Evolutionary conservation across 2,113 vertebrate species (phyloP).

Genomic region (Barnardius zonarius): DNA sequence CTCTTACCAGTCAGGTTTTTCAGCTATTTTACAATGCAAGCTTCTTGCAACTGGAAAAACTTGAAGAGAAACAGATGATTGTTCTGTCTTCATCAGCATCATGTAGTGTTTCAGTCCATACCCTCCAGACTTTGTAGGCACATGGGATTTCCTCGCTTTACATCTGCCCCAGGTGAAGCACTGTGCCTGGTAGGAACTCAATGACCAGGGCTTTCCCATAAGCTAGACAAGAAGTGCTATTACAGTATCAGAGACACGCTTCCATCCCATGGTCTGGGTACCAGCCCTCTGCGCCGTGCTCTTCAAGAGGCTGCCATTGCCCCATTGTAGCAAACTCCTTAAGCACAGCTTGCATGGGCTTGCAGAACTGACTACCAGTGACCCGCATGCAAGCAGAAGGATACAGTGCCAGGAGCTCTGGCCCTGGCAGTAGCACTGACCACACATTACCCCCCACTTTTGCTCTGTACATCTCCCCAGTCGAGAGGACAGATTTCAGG

Average conservation of each 20-base stretch:
- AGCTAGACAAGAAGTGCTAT: conserved; percentile 45
- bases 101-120: background rate
- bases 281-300: conserved; percentile 9
- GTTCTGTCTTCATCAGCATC: background rate
- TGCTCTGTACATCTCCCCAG: background rate
- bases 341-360: background rate
- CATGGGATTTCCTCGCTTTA: background rate
- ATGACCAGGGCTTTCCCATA: background rate
- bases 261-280: background rate
- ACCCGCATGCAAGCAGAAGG: background rate
- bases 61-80: conserved; percentile 64
- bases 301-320: background rate
- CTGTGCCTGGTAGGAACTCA: background rate
- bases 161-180: background rate
- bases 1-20: conserved; percentile 63
- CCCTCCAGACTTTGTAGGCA: background rate
- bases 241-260: background rate
- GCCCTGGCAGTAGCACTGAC: background rate
- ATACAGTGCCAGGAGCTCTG: background rate
- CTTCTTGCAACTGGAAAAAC: conserved; percentile 70
- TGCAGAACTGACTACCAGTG: background rate
- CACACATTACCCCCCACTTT: background rate
- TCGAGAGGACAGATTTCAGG: background rate
- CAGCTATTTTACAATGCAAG: conserved; percentile 66
- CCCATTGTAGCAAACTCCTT: background rate